Base-by-base conservation (phyloP, 2,888 invertebrate genomes). In the Leptinotarsa juncta region DNA sequence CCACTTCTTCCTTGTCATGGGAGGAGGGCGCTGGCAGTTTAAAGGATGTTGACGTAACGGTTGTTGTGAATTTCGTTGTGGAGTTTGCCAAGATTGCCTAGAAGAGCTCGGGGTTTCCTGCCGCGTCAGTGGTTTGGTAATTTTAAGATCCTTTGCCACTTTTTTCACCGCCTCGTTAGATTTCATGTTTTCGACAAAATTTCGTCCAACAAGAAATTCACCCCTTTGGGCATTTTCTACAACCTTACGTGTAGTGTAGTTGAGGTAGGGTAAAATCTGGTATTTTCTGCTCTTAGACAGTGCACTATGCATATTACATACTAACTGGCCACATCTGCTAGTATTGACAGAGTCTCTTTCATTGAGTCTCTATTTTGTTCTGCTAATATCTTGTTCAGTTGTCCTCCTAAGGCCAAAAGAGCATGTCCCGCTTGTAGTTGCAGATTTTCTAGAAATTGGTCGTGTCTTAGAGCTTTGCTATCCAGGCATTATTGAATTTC, bases 271-370 rank as follows among this genome's bases (percentile, higher is more conserved):
- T 18, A 26, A 62, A 42, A 71, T 71, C 15, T 67, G 65, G 18
- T 23, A 74, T 67, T 66, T 67, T 4, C 71, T 65, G 57, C 72
- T 50, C 4, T 50, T 55, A 48, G 75, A 72, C 53, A 72, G 7
- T 48, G 69, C 68, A 50, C 72, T 65, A 65, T 69, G 66, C 16
- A 75, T 69, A 55, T 68, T 75, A 18, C 71, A 65, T 16, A 72
- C 50, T 55, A 67, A 57, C 49, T 65, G 72, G n/a, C 57, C 53
- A 65, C 60, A 66, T 72, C 72, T 18, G 72, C 65, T 55, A 72
- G 57, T 67, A 53, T 48, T 49, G 65, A 49, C 15, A 55, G 55
- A 49, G 48, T 65, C 42, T 72, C 67, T 67, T 60, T 48, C 42
- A 50, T 65, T 14, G 23, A 18, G 18, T 42, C 67, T 16, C n/a